Conservation (phyloP, 2,888 invertebrate genomes). For the Agonopterix alstromeriana region DNA sequence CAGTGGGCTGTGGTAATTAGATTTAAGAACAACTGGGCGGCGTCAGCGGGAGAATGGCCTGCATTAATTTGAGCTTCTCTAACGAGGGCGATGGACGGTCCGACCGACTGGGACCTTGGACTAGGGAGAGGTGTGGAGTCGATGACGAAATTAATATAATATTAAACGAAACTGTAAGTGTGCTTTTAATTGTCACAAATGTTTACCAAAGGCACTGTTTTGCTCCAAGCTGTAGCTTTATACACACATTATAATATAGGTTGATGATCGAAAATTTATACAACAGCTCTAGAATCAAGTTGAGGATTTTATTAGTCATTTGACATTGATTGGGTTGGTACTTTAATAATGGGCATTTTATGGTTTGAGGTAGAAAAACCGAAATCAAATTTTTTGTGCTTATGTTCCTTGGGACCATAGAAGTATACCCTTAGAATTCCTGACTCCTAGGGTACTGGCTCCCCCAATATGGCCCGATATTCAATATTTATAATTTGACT, state of each 20-base stretch:
- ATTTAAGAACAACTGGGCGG: conserved; percentile 76
- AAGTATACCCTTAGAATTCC: too few relatives aligned
- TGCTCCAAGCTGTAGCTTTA: neutral
- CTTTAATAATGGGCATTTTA: too few relatives aligned
- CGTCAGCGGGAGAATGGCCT: conserved; percentile 72
- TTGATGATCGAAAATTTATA: neutral
- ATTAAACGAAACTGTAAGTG: neutral
- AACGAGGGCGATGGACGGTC: conserved; percentile 70
- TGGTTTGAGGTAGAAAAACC: too few relatives aligned
- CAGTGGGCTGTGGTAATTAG: conserved; percentile 64
- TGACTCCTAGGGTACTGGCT: too few relatives aligned
- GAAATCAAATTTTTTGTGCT: too few relatives aligned
- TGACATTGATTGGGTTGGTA: too few relatives aligned
- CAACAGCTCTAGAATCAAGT: too few relatives aligned
- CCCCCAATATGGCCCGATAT: too few relatives aligned
- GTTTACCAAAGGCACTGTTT: neutral
- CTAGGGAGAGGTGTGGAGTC: conserved; percentile 25
- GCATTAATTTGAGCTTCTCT: conserved; percentile 75
- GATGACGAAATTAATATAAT: conserved; percentile 1
- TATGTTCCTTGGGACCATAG: too few relatives aligned
- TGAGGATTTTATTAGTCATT: too few relatives aligned
- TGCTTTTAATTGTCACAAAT: neutral
- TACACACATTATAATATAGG: neutral
- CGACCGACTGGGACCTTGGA: conserved; percentile 53
- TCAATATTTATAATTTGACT: too few relatives aligned